Evolutionary conservation across 2,888 invertebrate genomes (phyloP), one percentile per base, ranked within the genome.

Genomic region (Buathra laborator): DNA sequence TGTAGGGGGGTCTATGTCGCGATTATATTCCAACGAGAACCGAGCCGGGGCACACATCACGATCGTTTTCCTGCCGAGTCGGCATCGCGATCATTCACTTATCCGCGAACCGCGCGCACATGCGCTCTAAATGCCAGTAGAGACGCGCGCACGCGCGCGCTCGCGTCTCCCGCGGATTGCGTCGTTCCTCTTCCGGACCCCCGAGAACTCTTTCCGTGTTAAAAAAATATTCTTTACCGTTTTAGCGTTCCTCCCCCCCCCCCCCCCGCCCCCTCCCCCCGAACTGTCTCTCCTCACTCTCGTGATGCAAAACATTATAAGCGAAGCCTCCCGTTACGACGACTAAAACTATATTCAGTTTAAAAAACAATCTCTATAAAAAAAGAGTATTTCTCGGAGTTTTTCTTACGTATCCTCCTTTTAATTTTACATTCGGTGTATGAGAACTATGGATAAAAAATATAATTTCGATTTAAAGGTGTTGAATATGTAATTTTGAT

Each of bases 61-160:
- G 79, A 83, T 83, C 83, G 79, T 79, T 83, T 83, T 83, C 74
- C 79, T 79, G 83, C 83, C 75, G 83, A 78, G 79, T 79, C 83
- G 83, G 78, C 83, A 83, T 83, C 70, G 75, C 80, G 74, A 83
- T 83, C 83, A 80, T 83, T 83, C 80, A 83, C 83, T 83, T 83
- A 79, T 66, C 66, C 76, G 71, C 71, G 64, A 59, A 70, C 46
- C 75, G 62, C 67, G 80, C 72, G 75, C 81, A 66, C 83, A 84
- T 84, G 83, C 80, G 84, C 80, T 72, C 80, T 76, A 48, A 59
- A 46, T 64, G 75, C 44, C 53, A 24, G 24, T 64, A 37, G 70
- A 44, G 37, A 75, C 67, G 75, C 44, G 66, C 70, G 74, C 74
- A 62, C 79, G 74, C 72, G 59, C 72, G 53, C 72, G 19, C 76